These are phyloP conservation scores for Cantharis nigra DNA, from an alignment of 2,888 invertebrate genomes.

Conservation along the genomic window DNA sequence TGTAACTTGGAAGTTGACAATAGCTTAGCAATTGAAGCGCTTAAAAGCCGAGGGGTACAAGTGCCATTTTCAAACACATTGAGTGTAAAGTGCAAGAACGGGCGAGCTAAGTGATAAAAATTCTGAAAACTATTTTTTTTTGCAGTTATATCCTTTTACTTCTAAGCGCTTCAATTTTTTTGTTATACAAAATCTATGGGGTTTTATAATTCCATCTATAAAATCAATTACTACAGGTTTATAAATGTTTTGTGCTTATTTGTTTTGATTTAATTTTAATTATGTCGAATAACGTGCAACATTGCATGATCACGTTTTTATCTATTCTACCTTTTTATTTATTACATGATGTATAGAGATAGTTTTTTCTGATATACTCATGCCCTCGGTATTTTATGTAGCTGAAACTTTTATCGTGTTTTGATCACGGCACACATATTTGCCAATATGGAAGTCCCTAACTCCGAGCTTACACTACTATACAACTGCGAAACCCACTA, in stretches of 20 bases:
- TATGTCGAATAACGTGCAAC: background rate
- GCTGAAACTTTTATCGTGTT: background rate
- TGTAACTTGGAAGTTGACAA: background rate
- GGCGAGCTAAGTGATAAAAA: background rate
- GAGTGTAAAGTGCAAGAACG: background rate
- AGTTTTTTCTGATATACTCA: background rate
- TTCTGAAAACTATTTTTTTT: no score
- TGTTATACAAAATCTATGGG: background rate
- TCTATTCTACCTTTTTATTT: background rate
- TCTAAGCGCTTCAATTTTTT: background rate
- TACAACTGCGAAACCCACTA: background rate
- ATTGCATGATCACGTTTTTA: background rate
- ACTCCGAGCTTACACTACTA: background rate
- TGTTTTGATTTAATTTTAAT: background rate
- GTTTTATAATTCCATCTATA: background rate
- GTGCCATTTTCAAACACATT: background rate
- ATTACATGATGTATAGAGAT: background rate
- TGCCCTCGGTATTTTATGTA: background rate
- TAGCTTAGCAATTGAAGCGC: background rate
- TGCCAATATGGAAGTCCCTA: background rate
- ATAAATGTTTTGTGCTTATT: background rate
- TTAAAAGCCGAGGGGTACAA: background rate
- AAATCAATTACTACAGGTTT: background rate
- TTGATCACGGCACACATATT: background rate
- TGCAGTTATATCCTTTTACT: no score